Percentiles rank a stretch among this genome's conserved stretches.
Evolutionary conservation across 2,888 invertebrate genomes (phyloP).

Genomic region (Cephus runcator): DNA sequence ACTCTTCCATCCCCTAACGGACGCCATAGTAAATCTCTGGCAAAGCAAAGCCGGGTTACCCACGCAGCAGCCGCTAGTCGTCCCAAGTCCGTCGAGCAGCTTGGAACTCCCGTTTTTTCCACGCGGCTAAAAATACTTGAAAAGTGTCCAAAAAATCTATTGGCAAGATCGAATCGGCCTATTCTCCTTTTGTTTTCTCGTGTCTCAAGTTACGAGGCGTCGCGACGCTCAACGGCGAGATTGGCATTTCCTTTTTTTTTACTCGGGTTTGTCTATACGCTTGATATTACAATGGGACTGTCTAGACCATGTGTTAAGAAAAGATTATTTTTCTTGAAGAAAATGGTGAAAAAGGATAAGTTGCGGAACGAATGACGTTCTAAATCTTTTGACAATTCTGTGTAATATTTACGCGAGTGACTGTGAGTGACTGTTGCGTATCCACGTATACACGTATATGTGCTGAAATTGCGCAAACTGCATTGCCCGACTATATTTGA

Average conservation of each 20-base stretch:
- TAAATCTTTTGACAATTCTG: not conserved
- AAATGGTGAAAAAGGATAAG: slow-evolving; percentile 42
- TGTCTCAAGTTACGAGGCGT: not conserved
- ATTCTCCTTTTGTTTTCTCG: slow-evolving; percentile 9
- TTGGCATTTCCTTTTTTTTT: not conserved
- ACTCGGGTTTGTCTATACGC: not conserved
- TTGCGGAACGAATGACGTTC: slow-evolving; percentile 37
- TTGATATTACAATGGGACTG: slow-evolving; percentile 40
- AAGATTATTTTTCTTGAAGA: slow-evolving; percentile 41
- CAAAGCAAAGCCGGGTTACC: slow-evolving; percentile 19
- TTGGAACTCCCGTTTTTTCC: slow-evolving; percentile 13
- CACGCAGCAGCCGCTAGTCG: slow-evolving; percentile 40
- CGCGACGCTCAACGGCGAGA: slow-evolving; percentile 11
- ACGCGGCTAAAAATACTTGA: not conserved
- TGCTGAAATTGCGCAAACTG: not conserved
- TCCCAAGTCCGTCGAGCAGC: slow-evolving; percentile 36
- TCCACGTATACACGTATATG: not conserved
- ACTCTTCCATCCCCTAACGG: not conserved
- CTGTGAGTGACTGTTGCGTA: not conserved
- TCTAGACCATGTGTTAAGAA: slow-evolving; percentile 40
- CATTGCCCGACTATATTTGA: not conserved
- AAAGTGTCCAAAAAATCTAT: not conserved
- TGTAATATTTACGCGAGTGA: not conserved
- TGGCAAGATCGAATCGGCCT: not conserved
- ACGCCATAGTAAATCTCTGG: slow-evolving; percentile 7